Conservation (phyloP, 2,888 invertebrate genomes). For the Agonopterix arenella region DNA sequence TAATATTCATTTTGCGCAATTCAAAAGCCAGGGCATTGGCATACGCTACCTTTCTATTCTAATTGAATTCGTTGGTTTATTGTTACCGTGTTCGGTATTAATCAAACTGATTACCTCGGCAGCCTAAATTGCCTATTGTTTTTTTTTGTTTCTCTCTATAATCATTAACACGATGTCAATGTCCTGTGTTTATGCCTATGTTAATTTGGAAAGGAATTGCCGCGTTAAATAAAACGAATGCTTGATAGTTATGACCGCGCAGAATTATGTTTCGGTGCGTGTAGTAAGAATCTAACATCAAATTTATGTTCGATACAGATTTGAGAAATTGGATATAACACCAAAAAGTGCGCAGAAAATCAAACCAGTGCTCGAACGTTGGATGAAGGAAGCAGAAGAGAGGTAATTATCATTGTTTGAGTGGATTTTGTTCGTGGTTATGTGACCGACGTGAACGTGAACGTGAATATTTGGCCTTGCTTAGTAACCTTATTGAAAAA, state of each 20-base stretch:
- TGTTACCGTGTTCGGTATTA: slow-evolving; percentile 70
- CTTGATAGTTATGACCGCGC: slow-evolving; percentile 21
- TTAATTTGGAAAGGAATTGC: slow-evolving; percentile 49
- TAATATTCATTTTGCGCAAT: slow-evolving; percentile 73
- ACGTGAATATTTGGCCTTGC: slow-evolving; percentile 72
- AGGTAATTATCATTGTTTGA: slow-evolving; percentile 81
- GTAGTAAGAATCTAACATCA: slow-evolving; percentile 66
- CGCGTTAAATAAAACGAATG: slow-evolving; percentile 26
- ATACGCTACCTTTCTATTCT: slow-evolving; percentile 76
- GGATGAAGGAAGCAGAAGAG: slow-evolving; percentile 99
- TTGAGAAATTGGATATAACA: slow-evolving; percentile 99
- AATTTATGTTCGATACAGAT: slow-evolving; percentile 84
- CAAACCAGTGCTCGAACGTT: slow-evolving; percentile 97
- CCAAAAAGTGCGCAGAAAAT: slow-evolving; percentile 99
- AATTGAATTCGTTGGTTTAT: slow-evolving; percentile 73
- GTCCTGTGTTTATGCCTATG: slow-evolving; percentile 79
- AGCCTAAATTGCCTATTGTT: slow-evolving; percentile 74
- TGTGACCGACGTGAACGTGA: slow-evolving; percentile 65
- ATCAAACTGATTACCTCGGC: slow-evolving; percentile 74
- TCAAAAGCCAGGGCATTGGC: slow-evolving; percentile 95
- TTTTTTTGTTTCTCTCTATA: slow-evolving; percentile 63
- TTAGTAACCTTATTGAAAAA: slow-evolving; percentile 58
- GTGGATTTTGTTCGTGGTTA: slow-evolving; percentile 62
- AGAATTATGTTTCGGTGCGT: slow-evolving; percentile 44
- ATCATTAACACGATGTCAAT: slow-evolving; percentile 79